Base-by-base conservation (phyloP, 2,888 invertebrate genomes). In the Notodonta ziczac region DNA sequence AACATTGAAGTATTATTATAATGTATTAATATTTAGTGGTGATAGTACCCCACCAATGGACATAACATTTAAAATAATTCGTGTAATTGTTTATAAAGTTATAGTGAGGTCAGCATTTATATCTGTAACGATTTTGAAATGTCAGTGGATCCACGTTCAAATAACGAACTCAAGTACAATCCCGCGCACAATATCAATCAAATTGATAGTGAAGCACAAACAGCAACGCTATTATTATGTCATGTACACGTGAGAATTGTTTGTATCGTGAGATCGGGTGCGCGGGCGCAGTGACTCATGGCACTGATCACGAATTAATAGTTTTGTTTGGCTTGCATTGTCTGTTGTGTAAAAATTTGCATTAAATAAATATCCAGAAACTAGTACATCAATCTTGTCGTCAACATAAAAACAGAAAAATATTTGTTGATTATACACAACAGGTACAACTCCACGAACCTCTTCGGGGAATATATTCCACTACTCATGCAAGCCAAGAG, bases 141-240 rank as follows among this genome's bases (percentile, higher is more conserved):
- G 52, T 52, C 52, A 52, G 16, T 5, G 50, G 50, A 50, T 50
- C 50, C 50, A 52, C 24, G 32, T 6, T 72, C 59, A 72, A 12
- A 70, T 64, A 72, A 75, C 76, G 59, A 68, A 64, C 51, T 63
- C 12, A 61, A 59, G 62, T 53, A 46, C 32, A 63, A 60, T 54
- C 39, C 4, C 39, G 39, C 54, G 54, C 61, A 69, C 55, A 65
- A 62, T 76, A 76, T 76, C 76, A 74, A 76, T 74, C 76, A 74
- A 66, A 73, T 73, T 72, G 76, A 73, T 76, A 76, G 32, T 8
- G 35, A 13, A 24, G n/a, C 12, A 13, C n/a, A 12, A 69, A 74
- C 69, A 59, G 59, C 65, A 73, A 67, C 68, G 67, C 76, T 76
- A 72, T 76, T 76, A 74, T 74, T 74, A 76, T 76, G 76, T 73